Percentiles rank a stretch among this genome's conserved stretches.
phyloP scores from a whole-genome alignment of 2,888 invertebrate genomes.

The Strigamia transsilvanica region DNA sequence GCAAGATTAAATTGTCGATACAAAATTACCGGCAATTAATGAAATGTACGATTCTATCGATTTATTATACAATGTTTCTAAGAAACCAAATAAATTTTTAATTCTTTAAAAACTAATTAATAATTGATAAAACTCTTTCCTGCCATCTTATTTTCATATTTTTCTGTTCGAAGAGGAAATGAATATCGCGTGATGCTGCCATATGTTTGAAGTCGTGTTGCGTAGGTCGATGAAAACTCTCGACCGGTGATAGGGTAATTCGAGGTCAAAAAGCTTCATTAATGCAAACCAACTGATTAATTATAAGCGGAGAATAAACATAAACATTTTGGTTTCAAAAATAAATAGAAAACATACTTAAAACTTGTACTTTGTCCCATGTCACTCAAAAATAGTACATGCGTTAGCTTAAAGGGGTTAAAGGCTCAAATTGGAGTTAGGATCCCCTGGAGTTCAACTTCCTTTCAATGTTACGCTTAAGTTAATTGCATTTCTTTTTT shows the following conservation, averaged over 20 bases:
- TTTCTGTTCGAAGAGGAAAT: not conserved
- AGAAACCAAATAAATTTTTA: too few species aligned
- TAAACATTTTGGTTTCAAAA: not conserved
- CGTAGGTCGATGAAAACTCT: constrained; percentile 24
- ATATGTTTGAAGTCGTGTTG: constrained; percentile 20
- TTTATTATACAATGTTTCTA: not conserved
- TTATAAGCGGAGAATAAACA: not conserved
- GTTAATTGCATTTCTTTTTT: constrained; percentile 41
- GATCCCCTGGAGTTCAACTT: constrained; percentile 24
- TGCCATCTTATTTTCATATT: not conserved
- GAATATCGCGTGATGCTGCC: constrained; percentile 20
- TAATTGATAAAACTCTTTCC: not conserved
- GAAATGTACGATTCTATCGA: not conserved
- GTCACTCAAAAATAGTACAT: not conserved
- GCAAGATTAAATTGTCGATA: not conserved
- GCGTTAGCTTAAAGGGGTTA: constrained; percentile 32
- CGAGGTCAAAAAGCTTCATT: constrained; percentile 25
- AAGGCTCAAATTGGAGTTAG: constrained; percentile 14
- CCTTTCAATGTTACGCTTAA: constrained; percentile 17
- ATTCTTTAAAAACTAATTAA: too few species aligned
- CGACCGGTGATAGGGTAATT: not conserved
- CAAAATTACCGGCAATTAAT: not conserved
- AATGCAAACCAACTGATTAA: not conserved
- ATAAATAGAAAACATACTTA: not conserved
- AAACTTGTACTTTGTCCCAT: constrained; percentile 7